A percentile compares a stretch with the other conserved stretches of the same genome.
Evolutionary conservation across 35 echinoderm and acorn worm species (phyloP).

Genomic region (Diadema setosum): DNA sequence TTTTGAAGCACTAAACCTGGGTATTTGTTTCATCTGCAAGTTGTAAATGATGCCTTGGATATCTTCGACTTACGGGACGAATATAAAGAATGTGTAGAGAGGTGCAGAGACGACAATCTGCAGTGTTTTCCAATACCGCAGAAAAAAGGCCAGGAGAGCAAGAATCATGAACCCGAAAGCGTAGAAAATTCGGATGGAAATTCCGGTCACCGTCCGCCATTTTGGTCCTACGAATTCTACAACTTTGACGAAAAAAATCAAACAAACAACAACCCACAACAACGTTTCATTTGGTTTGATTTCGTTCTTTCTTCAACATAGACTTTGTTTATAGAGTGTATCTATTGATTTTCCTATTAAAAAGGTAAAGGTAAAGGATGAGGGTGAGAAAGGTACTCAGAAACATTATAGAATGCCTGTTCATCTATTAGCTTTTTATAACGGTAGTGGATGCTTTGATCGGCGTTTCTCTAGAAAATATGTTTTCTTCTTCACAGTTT

Average conservation of each 20-base stretch:
- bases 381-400: neutral
- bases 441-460: no score
- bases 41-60: no score
- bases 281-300: no score
- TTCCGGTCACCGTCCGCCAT: constrained; percentile 16
- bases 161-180: constrained; percentile 44
- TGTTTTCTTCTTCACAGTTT: no score
- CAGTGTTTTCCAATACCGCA: constrained; percentile 48
- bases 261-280: neutral
- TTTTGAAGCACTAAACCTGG: no score
- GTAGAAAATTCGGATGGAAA: neutral
- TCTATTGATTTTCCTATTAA: neutral
- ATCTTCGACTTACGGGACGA: neutral
- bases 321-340: neutral
- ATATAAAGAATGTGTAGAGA: neutral
- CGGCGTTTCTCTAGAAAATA: no score
- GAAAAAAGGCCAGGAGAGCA: constrained; percentile 34
- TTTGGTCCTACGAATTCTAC: constrained; percentile 50
- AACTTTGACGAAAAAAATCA: neutral
- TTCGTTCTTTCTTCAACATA: no score
- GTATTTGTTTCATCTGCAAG: no score
- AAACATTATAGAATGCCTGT: neutral
- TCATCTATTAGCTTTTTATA: neutral
- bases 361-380: neutral
- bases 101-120: neutral